Conservation (phyloP, 2,888 invertebrate species). For the Mesoligia furuncula region DNA sequence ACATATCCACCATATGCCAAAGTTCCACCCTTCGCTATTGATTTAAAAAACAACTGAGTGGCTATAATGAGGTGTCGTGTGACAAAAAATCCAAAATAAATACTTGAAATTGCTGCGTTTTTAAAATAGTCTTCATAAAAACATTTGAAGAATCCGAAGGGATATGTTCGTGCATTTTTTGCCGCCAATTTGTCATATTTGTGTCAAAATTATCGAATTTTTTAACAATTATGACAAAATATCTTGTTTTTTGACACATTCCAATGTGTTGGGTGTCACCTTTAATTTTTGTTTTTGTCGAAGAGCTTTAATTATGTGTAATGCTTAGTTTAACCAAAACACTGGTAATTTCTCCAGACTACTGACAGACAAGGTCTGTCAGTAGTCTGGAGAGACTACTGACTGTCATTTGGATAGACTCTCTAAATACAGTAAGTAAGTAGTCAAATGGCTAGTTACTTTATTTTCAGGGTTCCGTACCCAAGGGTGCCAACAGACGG, state of each 20-base stretch:
- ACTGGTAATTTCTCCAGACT: background rate
- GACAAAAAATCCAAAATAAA: constrained; percentile 57
- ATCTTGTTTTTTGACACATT: constrained; percentile 7
- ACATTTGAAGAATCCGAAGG: constrained; percentile 59
- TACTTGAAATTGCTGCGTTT: constrained; percentile 61
- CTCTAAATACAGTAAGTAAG: background rate
- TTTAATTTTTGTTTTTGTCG: background rate
- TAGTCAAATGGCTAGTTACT: background rate
- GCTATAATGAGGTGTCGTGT: constrained; percentile 67
- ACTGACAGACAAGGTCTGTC: background rate
- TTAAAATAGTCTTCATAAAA: constrained; percentile 56
- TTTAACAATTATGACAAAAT: constrained; percentile 17
- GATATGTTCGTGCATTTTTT: constrained; percentile 66
- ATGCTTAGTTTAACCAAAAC: too few species aligned
- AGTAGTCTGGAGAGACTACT: too few species aligned
- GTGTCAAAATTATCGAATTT: constrained; percentile 56
- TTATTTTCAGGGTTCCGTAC: too few species aligned
- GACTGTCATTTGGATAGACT: background rate
- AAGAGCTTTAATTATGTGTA: background rate
- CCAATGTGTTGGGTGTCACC: background rate
- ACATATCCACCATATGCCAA: constrained; percentile 27
- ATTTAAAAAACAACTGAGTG: constrained; percentile 62
- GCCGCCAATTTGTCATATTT: constrained; percentile 71
- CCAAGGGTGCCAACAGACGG: too few species aligned
- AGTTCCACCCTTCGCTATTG: constrained; percentile 50